phyloP scores from a whole-genome alignment of 1,140 invertebrate genomes.

The Agrypnia vestita region DNA sequence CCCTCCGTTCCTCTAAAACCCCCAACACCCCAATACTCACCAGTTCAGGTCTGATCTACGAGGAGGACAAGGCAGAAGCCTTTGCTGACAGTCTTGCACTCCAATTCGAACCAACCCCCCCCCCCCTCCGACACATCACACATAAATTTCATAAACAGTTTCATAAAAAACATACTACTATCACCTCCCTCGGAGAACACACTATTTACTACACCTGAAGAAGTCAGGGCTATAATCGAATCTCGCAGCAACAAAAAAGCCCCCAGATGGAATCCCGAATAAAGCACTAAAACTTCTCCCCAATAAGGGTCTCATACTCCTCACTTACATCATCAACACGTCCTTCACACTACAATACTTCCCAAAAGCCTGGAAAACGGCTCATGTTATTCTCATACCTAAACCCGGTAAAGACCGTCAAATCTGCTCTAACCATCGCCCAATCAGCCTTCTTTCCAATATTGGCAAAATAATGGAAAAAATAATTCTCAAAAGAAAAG shows the following conservation, averaged over 20 bases:
- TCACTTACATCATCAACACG: background rate
- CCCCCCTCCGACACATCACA: too few species aligned
- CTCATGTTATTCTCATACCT: background rate
- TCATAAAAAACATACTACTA: too few species aligned
- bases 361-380: background rate
- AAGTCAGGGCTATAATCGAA: background rate
- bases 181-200: too few species aligned
- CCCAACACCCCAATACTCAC: too few species aligned
- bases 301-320: background rate
- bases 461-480: background rate
- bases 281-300: background rate
- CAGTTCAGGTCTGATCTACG: too few species aligned
- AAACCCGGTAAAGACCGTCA: background rate
- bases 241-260: background rate
- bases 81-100: too few species aligned
- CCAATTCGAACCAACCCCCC: too few species aligned
- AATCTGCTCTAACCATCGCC: background rate
- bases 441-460: background rate
- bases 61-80: too few species aligned
- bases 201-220: background rate
- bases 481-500: background rate
- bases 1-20: too few species aligned
- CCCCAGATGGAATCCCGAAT: background rate
- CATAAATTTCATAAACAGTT: too few species aligned
- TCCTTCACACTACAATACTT: conserved; percentile 3